These are phyloP conservation scores for Sepioteuthis lessoniana DNA, from an alignment of 2,888 invertebrate genomes.

Conservation along the genomic window DNA sequence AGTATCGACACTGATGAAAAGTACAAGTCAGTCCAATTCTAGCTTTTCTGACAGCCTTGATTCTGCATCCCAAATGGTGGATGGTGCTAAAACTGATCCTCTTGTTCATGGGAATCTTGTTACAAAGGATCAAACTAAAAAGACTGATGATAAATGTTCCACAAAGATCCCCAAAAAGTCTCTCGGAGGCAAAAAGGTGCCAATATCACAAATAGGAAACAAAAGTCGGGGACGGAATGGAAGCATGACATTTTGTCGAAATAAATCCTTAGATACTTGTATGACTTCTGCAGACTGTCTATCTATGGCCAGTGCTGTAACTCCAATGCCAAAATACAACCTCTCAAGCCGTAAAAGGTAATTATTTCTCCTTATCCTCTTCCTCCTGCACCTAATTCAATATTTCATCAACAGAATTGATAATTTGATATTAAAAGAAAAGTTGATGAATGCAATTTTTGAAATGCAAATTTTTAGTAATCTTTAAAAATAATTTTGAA, in stretches of 20 bases:
- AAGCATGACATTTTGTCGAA: background rate
- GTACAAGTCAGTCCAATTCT: constrained; percentile 15
- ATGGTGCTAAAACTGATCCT: background rate
- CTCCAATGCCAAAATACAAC: constrained; percentile 43
- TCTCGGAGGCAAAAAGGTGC: background rate
- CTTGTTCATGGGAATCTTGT: background rate
- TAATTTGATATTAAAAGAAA: no score
- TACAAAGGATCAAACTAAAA: background rate
- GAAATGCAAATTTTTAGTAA: no score
- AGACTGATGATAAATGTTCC: background rate
- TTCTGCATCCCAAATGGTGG: background rate
- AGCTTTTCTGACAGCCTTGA: constrained; percentile 42
- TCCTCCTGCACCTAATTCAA: background rate
- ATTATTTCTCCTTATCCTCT: background rate
- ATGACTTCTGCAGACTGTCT: constrained; percentile 42
- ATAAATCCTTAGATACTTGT: background rate
- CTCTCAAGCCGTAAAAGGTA: constrained; percentile 46
- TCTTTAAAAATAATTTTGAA: no score
- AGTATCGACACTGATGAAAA: background rate
- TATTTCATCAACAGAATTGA: background rate
- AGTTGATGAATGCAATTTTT: no score
- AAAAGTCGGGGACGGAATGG: background rate
- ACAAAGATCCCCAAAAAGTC: background rate
- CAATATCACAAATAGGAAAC: background rate
- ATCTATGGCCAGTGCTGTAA: background rate